These are phyloP conservation scores for Copidosoma aretas DNA, from an alignment of 2,888 invertebrate species.

Conservation along the genomic window DNA sequence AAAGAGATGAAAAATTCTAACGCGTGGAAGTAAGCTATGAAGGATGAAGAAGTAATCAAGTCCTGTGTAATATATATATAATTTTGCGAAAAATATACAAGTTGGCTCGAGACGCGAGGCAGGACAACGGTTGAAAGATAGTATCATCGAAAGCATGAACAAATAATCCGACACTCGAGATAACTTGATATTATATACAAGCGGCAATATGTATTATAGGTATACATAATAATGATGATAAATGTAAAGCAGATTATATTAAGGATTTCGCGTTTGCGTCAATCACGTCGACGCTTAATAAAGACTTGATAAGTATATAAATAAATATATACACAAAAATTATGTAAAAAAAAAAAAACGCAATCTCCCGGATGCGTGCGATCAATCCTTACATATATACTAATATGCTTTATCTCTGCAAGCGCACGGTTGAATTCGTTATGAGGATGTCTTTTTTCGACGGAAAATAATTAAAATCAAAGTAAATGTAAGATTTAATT, in stretches of 20 bases:
- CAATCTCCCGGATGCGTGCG: slow-evolving; percentile 23
- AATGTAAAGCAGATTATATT: slow-evolving; percentile 31
- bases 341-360: neutral
- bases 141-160: neutral
- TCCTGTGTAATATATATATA: no score
- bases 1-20: neutral
- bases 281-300: slow-evolving; percentile 31
- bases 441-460: neutral
- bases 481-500: neutral
- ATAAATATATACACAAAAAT: slow-evolving; percentile 13
- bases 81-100: no score
- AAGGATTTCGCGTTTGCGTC: slow-evolving; percentile 33
- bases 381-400: slow-evolving; percentile 26
- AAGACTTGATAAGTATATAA: slow-evolving; percentile 33
- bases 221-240: slow-evolving; percentile 8
- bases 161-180: slow-evolving; percentile 9
- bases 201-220: neutral
- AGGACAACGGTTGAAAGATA: neutral
- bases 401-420: slow-evolving; percentile 16
- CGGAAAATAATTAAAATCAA: neutral
- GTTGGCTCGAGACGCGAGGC: neutral
- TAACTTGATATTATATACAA: slow-evolving; percentile 14
- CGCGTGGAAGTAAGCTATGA: neutral
- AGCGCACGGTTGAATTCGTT: neutral
- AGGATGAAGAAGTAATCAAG: no score